A percentile compares a stretch with the other conserved stretches of the same genome.
These are phyloP conservation scores for Macquaria ambigua DNA, from an alignment of 2,113 vertebrate species.

Conservation along the genomic window DNA sequence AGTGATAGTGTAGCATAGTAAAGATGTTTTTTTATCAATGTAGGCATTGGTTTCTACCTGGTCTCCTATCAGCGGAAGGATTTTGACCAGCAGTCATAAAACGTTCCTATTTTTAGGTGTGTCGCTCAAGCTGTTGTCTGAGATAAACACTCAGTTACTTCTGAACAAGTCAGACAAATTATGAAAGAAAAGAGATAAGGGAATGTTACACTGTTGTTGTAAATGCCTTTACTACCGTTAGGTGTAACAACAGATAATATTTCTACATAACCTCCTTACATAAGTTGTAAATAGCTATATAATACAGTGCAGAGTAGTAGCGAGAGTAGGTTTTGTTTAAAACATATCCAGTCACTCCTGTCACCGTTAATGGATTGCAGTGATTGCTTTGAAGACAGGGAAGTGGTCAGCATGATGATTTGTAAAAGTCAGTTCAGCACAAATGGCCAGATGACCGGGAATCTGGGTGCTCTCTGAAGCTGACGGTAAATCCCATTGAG, in stretches of 20 bases:
- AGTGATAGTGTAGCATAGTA: conserved; percentile 31
- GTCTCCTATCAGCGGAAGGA: conserved; percentile 25
- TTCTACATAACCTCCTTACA: background rate
- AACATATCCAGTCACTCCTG: background rate
- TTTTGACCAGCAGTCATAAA: conserved; percentile 56
- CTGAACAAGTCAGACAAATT: background rate
- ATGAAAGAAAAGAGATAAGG: background rate
- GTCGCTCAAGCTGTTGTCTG: background rate
- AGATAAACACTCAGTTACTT: background rate
- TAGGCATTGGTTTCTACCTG: conserved; percentile 27
- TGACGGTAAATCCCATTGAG: conserved; percentile 59
- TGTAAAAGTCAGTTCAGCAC: conserved; percentile 69
- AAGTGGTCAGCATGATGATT: conserved; percentile 62
- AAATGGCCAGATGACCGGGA: conserved; percentile 70
- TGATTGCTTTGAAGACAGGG: conserved; percentile 70
- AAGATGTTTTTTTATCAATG: conserved; percentile 26
- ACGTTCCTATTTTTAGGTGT: background rate
- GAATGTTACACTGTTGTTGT: conserved; percentile 4
- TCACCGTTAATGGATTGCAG: conserved; percentile 31
- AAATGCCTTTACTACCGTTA: background rate
- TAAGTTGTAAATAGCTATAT: background rate
- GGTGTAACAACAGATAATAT: conserved; percentile 7
- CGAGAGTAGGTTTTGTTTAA: background rate
- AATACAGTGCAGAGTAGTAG: background rate
- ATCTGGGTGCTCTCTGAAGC: conserved; percentile 55